Base-by-base conservation (phyloP, 2,113 vertebrate species). In the Nerophis ophidion region DNA sequence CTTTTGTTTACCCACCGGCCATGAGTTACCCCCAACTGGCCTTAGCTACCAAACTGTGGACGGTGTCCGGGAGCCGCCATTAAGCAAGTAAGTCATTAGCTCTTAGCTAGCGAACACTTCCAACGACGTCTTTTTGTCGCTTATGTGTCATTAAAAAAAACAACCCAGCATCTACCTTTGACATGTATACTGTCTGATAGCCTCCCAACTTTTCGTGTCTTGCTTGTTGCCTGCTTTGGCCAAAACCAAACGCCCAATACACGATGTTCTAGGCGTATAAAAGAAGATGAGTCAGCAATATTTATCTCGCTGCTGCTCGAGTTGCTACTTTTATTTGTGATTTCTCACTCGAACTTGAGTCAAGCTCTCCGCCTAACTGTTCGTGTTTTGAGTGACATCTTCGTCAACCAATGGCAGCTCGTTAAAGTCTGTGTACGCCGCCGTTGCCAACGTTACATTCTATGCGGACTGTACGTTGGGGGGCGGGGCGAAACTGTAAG, bases 1-100 rank as follows among this genome's bases (percentile, higher is more conserved):
- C 87, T 85, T 87, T 88, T 88, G 87, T 88, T 88, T 83, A 88
- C 84, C 71, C 81, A 81, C 75, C 70, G 80, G 60, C 61, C 73
- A 72, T 59, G 65, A 75, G 80, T 83, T 75, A 68, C 80, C 83
- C 26, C 70, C 63, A 49, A 56, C 70, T 46, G 53, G 71, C 70
- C 84, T 42, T 74, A 65, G 76, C 70, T 68, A 86, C 86, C 13
- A 5, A 82, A 69, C 67, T 72, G 81, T 80, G 81, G 74, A 60
- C 13, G 47, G 67, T 2, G 65, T 15, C 65, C 54, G 52, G 16
- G 58, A 63, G 54, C 38, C 77, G 66, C 53, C 74, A 63, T 44
- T 51, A n/a, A 50, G 64, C 54, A 48, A 48, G 86, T 88, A 81
- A 82, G 82, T 80, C 44, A 8, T 51, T 61, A 16, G n/a, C 38